A percentile compares a stretch with the other conserved stretches of the same genome.
Evolutionary conservation across 2,113 vertebrate species (phyloP).

Genomic region (Tachycineta bicolor): DNA sequence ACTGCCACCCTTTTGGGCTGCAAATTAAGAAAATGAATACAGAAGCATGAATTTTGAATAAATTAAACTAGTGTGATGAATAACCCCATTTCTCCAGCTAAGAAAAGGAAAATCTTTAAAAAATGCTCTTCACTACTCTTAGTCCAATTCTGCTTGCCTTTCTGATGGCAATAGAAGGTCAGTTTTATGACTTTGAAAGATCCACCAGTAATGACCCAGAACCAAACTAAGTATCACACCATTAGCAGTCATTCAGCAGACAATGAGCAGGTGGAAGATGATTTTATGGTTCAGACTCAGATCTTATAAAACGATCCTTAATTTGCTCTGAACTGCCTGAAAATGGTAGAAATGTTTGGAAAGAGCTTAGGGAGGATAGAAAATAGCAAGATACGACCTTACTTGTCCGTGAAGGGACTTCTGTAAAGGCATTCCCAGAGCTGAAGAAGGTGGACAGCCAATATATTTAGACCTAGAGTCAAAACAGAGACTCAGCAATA

Average conservation of each 20-base stretch:
- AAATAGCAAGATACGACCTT: not conserved
- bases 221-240: not conserved
- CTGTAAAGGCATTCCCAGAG: not conserved
- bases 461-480: not conserved
- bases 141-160: not conserved
- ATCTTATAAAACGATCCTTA: not conserved
- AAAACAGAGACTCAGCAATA: not conserved
- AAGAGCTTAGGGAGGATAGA: not conserved
- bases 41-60: not conserved
- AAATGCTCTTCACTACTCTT: not conserved
- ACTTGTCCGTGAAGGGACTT: not conserved
- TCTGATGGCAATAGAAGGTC: not conserved
- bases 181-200: not conserved
- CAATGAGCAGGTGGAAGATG: not conserved
- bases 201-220: not conserved
- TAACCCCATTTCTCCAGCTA: not conserved
- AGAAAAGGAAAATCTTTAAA: not conserved
- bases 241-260: not conserved
- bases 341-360: not conserved
- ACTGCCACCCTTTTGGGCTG: not conserved
- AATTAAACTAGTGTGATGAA: not conserved
- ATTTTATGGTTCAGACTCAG: not conserved
- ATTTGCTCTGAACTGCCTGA: not conserved
- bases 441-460: not conserved
- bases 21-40: not conserved